These are phyloP conservation scores for Arenaria interpres DNA, from an alignment of 2,113 vertebrate species.

Conservation along the genomic window DNA sequence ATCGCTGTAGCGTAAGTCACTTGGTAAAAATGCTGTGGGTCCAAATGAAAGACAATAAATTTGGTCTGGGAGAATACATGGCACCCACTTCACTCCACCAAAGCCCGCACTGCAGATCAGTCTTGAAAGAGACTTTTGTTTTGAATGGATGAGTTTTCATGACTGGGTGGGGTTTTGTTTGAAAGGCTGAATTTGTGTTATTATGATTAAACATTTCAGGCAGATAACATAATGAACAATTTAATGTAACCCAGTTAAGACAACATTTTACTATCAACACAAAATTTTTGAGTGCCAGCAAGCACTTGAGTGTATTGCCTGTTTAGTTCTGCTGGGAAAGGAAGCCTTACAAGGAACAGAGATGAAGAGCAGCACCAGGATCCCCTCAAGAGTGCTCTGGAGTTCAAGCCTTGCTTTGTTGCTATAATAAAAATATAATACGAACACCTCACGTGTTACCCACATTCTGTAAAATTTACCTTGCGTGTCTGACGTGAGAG, in stretches of 20 bases:
- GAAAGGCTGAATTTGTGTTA: not conserved
- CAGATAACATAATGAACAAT: not conserved
- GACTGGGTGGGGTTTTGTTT: not conserved
- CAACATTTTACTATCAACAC: not conserved
- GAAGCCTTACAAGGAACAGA: not conserved
- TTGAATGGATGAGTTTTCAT: not conserved
- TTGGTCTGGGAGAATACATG: not conserved
- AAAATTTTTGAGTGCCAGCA: not conserved
- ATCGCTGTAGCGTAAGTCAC: accelerated
- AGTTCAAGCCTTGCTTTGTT: not conserved
- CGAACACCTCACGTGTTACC: accelerated
- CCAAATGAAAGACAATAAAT: not conserved
- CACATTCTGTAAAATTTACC: slow-evolving; percentile 66
- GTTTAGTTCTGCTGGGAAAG: not conserved
- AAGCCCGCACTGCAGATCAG: not conserved
- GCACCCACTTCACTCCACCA: not conserved
- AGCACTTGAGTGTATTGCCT: not conserved
- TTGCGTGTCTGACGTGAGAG: slow-evolving; percentile 92
- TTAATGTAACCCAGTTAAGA: not conserved
- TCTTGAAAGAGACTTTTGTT: not conserved
- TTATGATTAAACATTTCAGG: not conserved
- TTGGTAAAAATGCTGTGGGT: not conserved
- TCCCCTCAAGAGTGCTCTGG: not conserved
- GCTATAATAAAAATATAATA: not conserved
- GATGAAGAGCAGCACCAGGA: not conserved